Base-by-base conservation (phyloP, 2,888 invertebrate genomes). In the Osmoderma eremita region DNA sequence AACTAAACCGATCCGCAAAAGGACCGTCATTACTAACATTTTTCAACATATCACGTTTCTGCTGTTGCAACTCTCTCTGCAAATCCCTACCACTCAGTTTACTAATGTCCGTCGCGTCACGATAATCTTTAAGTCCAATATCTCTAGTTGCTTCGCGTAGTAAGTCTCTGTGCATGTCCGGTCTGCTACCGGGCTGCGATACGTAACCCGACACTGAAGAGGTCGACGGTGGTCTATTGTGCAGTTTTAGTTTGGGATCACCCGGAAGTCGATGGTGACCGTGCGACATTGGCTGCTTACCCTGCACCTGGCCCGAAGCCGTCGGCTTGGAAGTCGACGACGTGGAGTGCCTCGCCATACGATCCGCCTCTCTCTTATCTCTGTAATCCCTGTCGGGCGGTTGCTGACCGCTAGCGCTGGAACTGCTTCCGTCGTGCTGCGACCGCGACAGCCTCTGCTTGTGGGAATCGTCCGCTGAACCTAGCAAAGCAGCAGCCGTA, bases 361-460 rank as follows among this genome's bases (percentile, higher is more conserved):
- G 83, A 74, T 90, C 89, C n/a, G 85, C 81, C 63, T 86, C 85
- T 53, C 87, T 84, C 76, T 89, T 88, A 76, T 90, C 89, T 18
- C 88, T 83, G 78, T 90, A 90, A 8, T 88, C 85, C 65, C 87
- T 85, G 73, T 87, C 81, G 24, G 76, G 85, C 76, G 86, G 85
- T 64, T 85, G 84, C 74, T 85, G 86, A 73, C 87, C 82, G 80
- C 22, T 84, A 78, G 65, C 83, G 78, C 63, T 81, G 76, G 24
- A 83, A 73, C 65, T 81, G 45, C 67, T 78, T 64, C 67, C 75
- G 61, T 64, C 78, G 70, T 75, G 81, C 56, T 78, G 78, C 56
- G 78, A 78, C 61, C 77, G 71, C 22, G 78, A 73, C 13, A 78
- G 73, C 67, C 81, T 72, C 67, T 80, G 78, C 70, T 81, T 80